These are phyloP conservation scores for Acromyrmex charruanus DNA, from an alignment of 1,140 invertebrate species.

Conservation along the genomic window DNA sequence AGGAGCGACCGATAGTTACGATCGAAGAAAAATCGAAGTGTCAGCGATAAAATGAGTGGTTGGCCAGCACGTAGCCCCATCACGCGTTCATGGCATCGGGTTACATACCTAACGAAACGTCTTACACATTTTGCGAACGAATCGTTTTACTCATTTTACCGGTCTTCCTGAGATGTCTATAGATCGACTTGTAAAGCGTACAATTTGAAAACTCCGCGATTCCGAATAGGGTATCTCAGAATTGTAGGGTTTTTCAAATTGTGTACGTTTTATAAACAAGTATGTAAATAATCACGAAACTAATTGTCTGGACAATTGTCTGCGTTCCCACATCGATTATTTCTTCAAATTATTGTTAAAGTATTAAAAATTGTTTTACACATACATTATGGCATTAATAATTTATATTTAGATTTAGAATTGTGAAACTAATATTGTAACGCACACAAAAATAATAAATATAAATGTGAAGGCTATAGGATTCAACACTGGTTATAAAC, in stretches of 20 bases:
- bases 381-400: no score
- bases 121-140: conserved; percentile 49
- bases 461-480: no score
- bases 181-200: background rate
- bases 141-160: conserved; percentile 45
- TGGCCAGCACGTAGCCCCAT: conserved; percentile 39
- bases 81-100: conserved; percentile 36
- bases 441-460: no score
- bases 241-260: background rate
- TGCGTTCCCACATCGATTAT: no score
- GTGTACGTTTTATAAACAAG: no score
- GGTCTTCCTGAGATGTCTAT: conserved; percentile 2
- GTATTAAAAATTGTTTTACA: no score
- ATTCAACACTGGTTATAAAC: no score
- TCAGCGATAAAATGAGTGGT: conserved; percentile 54
- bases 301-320: no score
- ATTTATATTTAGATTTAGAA: no score
- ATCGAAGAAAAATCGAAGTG: conserved; percentile 46
- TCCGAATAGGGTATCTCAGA: background rate
- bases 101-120: conserved; percentile 55
- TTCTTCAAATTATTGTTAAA: no score
- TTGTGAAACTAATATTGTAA: no score
- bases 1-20: conserved; percentile 23
- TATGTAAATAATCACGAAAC: background rate
- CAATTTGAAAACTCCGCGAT: background rate